phyloP scores from a whole-genome alignment of 2,113 vertebrate species.

The Pachypanchax playfairii region DNA sequence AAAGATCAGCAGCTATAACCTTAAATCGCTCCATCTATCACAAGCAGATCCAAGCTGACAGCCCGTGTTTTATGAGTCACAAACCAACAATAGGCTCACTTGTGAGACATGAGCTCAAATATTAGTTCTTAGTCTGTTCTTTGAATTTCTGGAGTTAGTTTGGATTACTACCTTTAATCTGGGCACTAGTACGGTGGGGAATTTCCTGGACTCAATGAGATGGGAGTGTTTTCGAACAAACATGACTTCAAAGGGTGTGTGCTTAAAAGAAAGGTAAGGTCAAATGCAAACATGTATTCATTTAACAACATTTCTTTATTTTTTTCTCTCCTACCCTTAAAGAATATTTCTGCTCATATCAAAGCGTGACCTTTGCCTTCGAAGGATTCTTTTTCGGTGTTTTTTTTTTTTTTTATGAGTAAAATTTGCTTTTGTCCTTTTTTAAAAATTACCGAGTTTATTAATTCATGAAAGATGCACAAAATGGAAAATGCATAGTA shows the following conservation, averaged over 20 bases:
- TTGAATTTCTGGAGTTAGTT: conserved; percentile 73
- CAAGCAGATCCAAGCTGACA: conserved; percentile 61
- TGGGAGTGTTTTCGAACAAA: conserved; percentile 78
- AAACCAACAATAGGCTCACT: conserved; percentile 68
- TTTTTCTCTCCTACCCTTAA: conserved; percentile 60
- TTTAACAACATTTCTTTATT: conserved; percentile 71
- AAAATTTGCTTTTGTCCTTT: conserved; percentile 23
- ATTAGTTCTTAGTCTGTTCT: conserved; percentile 75
- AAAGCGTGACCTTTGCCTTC: conserved; percentile 77
- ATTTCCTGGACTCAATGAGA: conserved; percentile 72
- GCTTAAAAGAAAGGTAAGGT: conserved; percentile 67
- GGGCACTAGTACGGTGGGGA: conserved; percentile 58
- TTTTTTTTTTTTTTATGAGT: conserved; percentile 54
- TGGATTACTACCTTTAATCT: conserved; percentile 73
- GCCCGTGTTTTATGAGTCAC: conserved; percentile 65
- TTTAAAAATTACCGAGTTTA: conserved; percentile 30
- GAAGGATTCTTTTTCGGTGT: conserved; percentile 57
- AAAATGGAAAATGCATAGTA: conserved; percentile 13
- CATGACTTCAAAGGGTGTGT: conserved; percentile 73
- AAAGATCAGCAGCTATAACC: conserved; percentile 58
- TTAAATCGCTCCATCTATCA: conserved; percentile 66
- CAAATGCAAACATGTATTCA: conserved; percentile 78
- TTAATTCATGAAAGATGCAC: conserved; percentile 40
- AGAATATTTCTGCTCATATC: conserved; percentile 73
- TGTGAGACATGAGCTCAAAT: conserved; percentile 76